Conservation (phyloP, 2,888 invertebrate species). For the Cryptocheilus praepositus region DNA sequence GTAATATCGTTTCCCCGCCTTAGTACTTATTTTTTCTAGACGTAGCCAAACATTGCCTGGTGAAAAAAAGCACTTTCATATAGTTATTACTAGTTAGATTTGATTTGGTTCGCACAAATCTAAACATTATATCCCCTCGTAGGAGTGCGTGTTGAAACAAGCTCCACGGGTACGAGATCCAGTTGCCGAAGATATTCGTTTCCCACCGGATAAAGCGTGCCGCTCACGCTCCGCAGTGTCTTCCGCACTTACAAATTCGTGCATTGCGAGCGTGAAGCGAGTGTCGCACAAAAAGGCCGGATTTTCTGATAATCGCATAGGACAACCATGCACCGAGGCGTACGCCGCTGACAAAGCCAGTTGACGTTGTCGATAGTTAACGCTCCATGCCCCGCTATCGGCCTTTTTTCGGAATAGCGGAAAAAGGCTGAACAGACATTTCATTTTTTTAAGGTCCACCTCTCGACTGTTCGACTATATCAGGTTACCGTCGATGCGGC, state of each 20-base stretch:
- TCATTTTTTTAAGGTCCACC: too few species aligned
- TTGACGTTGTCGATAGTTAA: neutral
- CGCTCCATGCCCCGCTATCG: neutral
- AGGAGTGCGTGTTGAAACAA: neutral
- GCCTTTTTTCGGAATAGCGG: neutral
- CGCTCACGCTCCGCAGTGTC: conserved; percentile 32
- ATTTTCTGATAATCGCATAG: neutral
- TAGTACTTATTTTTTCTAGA: too few species aligned
- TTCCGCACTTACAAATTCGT: conserved; percentile 41
- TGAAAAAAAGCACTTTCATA: too few species aligned
- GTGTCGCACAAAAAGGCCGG: conserved; percentile 5
- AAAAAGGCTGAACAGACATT: too few species aligned
- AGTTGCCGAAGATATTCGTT: conserved; percentile 11
- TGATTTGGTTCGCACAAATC: too few species aligned
- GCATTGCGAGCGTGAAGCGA: conserved; percentile 22
- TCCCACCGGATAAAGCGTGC: conserved; percentile 26
- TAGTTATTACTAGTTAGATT: too few species aligned
- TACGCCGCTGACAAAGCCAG: neutral
- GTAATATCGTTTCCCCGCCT: too few species aligned
- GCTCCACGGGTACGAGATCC: conserved; percentile 19
- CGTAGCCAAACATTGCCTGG: too few species aligned
- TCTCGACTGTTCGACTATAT: too few species aligned
- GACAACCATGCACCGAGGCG: neutral
- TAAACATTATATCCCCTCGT: too few species aligned
- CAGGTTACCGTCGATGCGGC: too few species aligned